These are phyloP conservation scores for Neoascia interrupta DNA, from an alignment of 2,888 invertebrate species.

Conservation along the genomic window DNA sequence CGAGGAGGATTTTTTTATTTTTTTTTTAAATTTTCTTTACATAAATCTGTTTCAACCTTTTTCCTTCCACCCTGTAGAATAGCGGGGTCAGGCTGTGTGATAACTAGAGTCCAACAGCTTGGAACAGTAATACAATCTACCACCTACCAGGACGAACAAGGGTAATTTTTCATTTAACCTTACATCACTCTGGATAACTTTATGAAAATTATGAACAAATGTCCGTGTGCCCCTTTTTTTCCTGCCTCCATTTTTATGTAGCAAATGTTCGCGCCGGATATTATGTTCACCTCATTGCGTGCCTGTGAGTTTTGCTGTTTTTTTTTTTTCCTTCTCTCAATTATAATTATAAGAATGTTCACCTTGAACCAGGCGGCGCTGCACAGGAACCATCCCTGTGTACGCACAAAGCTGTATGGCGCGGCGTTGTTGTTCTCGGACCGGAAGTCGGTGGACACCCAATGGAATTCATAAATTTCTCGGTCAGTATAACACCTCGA, in stretches of 20 bases:
- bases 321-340: constrained; percentile 17
- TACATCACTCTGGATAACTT: constrained; percentile 38
- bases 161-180: constrained; percentile 57
- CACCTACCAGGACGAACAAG: constrained; percentile 1
- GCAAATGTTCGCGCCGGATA: constrained; percentile 1
- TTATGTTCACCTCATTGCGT: constrained; percentile 49
- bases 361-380: constrained; percentile 39
- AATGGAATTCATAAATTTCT: constrained; percentile 42
- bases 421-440: constrained; percentile 4
- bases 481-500: constrained; percentile 29
- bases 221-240: neutral
- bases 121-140: no score
- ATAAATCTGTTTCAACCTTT: no score
- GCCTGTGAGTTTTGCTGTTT: constrained; percentile 17
- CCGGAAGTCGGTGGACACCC: constrained; percentile 57
- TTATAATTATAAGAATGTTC: constrained; percentile 36
- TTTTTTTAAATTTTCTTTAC: no score
- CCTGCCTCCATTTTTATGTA: constrained; percentile 19
- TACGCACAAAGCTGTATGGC: neutral
- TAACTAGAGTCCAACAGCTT: neutral
- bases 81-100: no score
- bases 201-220: constrained; percentile 29
- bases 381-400: neutral
- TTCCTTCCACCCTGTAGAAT: no score
- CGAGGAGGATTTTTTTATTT: no score